Evolutionary conservation across 2,113 vertebrate species (phyloP).

Genomic region (Mystacornis crossleyi): DNA sequence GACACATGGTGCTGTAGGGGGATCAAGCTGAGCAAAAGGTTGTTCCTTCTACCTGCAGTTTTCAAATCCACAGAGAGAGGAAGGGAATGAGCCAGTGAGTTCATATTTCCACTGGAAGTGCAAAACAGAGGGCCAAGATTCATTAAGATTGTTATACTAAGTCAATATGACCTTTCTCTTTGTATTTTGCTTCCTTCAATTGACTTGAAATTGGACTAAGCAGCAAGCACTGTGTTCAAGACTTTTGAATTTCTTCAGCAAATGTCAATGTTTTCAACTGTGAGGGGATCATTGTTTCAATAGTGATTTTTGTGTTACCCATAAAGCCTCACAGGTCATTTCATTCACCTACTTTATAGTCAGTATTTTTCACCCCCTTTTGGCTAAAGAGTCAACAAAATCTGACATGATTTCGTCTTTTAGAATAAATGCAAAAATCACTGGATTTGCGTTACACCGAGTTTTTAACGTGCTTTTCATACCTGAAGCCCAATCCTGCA

Average conservation of each 20-base stretch:
- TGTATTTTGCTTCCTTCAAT: conserved; percentile 41
- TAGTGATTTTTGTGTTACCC: background rate
- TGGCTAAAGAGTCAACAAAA: background rate
- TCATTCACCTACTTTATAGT: background rate
- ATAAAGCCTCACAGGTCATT: background rate
- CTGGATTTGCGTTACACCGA: background rate
- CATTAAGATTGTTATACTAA: background rate
- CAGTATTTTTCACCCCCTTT: background rate
- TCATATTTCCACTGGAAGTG: conserved; percentile 19
- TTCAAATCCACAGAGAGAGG: background rate
- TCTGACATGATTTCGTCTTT: background rate
- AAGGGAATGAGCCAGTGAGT: background rate
- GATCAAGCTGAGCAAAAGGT: background rate
- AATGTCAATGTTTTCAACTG: background rate
- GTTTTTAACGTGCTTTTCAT: background rate
- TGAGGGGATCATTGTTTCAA: background rate
- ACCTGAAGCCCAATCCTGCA: background rate
- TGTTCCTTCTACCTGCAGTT: background rate
- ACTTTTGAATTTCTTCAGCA: background rate
- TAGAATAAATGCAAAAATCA: background rate
- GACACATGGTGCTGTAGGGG: background rate
- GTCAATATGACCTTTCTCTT: conserved; percentile 7
- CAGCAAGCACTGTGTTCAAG: background rate
- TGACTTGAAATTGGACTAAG: conserved; percentile 10
- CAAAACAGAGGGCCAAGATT: background rate